Conservation (phyloP, 2,797 vertebrate species). For the Heterohyrax brucei region DNA sequence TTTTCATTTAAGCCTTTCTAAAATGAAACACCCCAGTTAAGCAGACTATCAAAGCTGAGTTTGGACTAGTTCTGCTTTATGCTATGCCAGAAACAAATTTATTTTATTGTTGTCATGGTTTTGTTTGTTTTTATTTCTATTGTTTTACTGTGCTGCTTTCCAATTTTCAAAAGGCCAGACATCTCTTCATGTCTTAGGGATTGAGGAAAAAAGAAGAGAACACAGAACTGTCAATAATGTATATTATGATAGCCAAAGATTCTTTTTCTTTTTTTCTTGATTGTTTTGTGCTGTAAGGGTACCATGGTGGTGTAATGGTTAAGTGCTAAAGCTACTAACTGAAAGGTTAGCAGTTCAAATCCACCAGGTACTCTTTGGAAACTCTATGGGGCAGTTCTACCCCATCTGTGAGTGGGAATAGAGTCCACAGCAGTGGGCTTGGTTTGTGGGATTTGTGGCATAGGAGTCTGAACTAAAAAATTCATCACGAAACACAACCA, state of each 20-base stretch:
- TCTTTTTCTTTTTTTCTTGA: not conserved
- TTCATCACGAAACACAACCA: conserved; percentile 5
- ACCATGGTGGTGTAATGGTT: too few species aligned
- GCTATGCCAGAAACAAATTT: not conserved
- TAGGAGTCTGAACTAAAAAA: not conserved
- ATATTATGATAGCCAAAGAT: not conserved
- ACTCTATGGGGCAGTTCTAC: too few species aligned
- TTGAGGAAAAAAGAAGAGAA: not conserved
- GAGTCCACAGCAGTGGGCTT: too few species aligned
- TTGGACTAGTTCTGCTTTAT: not conserved
- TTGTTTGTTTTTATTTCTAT: conserved; percentile 2
- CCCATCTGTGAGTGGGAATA: too few species aligned
- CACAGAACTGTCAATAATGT: not conserved
- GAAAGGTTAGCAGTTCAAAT: too few species aligned
- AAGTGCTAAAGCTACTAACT: too few species aligned
- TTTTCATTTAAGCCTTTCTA: not conserved
- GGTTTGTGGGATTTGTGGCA: not conserved
- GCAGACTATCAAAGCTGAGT: not conserved
- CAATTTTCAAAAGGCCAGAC: not conserved
- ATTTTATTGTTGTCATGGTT: not conserved
- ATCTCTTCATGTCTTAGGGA: not conserved
- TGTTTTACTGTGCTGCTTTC: not conserved
- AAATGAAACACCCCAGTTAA: not conserved
- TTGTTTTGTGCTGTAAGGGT: not conserved
- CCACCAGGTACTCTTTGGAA: too few species aligned